phyloP scores from a whole-genome alignment of 2,888 invertebrate genomes.

The Aelia acuminata region DNA sequence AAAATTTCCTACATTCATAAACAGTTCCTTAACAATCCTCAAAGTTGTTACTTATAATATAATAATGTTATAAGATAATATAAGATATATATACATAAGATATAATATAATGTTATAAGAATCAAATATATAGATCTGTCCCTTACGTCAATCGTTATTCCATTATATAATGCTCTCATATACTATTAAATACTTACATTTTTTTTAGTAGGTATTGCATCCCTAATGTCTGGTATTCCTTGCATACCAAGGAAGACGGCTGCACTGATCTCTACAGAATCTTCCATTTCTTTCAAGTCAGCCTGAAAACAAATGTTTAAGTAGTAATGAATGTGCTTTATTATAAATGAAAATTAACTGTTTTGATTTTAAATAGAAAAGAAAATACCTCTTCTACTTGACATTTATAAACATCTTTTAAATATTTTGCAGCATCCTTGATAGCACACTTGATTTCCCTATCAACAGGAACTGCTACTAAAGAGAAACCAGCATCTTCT shows the following conservation, averaged over 20 bases:
- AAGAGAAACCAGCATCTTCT: conserved; percentile 78
- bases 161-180: no score
- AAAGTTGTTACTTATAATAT: no score
- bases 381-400: conserved; percentile 56
- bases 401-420: conserved; percentile 68
- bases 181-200: conserved; percentile 56
- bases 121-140: no score
- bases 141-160: no score
- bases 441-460: conserved; percentile 77
- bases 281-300: conserved; percentile 72
- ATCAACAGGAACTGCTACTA: conserved; percentile 79
- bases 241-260: conserved; percentile 72
- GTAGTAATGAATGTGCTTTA: no score
- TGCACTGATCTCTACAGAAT: conserved; percentile 72
- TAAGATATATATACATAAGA: no score
- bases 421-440: conserved; percentile 71
- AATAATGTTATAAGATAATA: no score
- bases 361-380: background rate
- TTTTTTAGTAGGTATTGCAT: conserved; percentile 53
- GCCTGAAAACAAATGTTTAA: conserved; percentile 69
- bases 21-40: no score
- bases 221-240: conserved; percentile 73
- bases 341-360: background rate
- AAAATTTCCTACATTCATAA: no score
- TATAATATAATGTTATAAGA: no score